Evolutionary conservation across 2,113 vertebrate species (phyloP).

Genomic region (Salvelinus alpinus): DNA sequence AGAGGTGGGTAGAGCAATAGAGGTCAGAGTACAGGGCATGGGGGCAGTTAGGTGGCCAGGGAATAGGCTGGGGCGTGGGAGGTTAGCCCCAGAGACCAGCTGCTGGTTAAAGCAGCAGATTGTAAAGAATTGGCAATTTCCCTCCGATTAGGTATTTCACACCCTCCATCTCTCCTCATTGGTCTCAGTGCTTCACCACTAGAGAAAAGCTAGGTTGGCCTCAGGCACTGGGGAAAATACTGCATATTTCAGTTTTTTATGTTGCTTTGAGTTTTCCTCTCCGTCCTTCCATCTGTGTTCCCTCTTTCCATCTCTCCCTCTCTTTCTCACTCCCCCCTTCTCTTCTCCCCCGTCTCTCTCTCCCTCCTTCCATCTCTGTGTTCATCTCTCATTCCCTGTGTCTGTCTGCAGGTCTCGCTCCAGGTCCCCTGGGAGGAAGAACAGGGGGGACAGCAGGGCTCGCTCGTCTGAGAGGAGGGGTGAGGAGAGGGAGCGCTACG

Average conservation of each 20-base stretch:
- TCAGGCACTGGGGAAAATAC: not conserved
- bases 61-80: not conserved
- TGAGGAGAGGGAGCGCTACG: slow-evolving; percentile 76
- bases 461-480: slow-evolving; percentile 79
- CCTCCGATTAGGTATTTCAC: not conserved
- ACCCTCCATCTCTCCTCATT: not conserved
- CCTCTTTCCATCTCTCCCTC: not conserved
- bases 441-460: slow-evolving; percentile 66
- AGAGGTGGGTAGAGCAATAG: too few species aligned
- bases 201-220: too few species aligned
- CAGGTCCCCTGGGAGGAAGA: slow-evolving; percentile 82
- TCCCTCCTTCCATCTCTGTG: not conserved
- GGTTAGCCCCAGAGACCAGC: not conserved
- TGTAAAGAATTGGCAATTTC: not conserved
- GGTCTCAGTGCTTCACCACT: too few species aligned
- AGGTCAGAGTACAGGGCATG: too few species aligned
- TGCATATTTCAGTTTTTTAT: not conserved
- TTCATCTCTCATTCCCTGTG: not conserved
- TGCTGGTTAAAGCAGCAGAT: not conserved
- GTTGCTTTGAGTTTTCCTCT: not conserved
- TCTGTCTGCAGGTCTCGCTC: slow-evolving; percentile 80
- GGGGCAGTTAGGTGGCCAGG: too few species aligned
- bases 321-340: not conserved
- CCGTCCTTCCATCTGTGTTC: not conserved
- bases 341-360: slow-evolving; percentile 8